Evolutionary conservation across 1,140 invertebrate species (phyloP).

Genomic region (Panagrolaimus sp.): DNA sequence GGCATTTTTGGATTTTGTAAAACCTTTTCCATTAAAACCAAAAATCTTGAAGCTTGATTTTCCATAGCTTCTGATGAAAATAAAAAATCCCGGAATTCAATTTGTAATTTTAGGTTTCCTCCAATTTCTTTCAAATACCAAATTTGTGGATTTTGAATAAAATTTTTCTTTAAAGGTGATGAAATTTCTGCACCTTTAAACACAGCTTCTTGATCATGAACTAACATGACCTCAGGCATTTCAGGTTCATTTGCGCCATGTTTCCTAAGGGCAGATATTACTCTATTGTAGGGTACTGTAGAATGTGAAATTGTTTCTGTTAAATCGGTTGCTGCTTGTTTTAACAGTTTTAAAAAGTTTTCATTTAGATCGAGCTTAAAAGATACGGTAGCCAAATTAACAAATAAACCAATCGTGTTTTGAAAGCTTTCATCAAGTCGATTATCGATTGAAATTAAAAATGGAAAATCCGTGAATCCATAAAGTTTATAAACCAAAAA

Average conservation of each 20-base stretch:
- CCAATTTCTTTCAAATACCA: conserved; percentile 9
- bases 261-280: not conserved
- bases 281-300: not conserved
- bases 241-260: not conserved
- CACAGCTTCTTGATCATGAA: not conserved
- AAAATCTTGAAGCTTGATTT: not conserved
- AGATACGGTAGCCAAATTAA: not conserved
- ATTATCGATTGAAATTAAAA: not conserved
- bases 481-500: not conserved
- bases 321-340: not conserved
- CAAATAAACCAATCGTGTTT: conserved; percentile 9
- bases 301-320: not conserved
- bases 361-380: not conserved
- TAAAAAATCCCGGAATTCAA: not conserved
- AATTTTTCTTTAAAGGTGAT: not conserved
- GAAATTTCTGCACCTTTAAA: not conserved
- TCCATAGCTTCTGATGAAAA: not conserved
- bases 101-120: not conserved
- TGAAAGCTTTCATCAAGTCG: not conserved
- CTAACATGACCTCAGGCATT: conserved; percentile 12
- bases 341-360: not conserved
- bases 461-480: not conserved
- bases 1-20: not conserved
- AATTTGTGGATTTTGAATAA: conserved; percentile 16
- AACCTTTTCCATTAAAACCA: not conserved